Base-by-base conservation (phyloP, 2,113 vertebrate species). In the Urocolius indicus region DNA sequence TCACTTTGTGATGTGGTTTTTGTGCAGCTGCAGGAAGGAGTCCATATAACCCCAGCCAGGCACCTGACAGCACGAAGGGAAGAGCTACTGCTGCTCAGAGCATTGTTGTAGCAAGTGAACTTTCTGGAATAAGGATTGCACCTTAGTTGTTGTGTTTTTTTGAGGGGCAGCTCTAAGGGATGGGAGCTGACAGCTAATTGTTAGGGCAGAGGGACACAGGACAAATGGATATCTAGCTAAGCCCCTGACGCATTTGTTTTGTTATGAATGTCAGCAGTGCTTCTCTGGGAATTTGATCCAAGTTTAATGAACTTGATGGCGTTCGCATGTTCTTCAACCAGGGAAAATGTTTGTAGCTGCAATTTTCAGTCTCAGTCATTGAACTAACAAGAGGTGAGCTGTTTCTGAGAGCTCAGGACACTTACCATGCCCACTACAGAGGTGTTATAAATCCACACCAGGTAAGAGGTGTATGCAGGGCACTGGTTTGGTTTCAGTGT, bases 1-100 rank as follows among this genome's bases (percentile, higher is more conserved):
- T 72, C 34, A 22, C 72, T 74, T 71, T 88, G 48, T 77, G 79
- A 63, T 84, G 79, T 80, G 90, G 68, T 16, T 75, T 87, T 65
- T 67, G 57, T 93, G 93, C 92, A 92, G 87, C 94, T 95, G 90
- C 75, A 90, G 85, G 72, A 83, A 52, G 79, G 81, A 85, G 65
- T 87, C 94, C 36, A 13, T 92, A 69, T 76, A 59, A 88, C 76
- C 81, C 51, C 90, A 82, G 66, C 67, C 81, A 38, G 59, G 51
- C 82, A 97, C 84, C 93, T 93, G 94, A 63, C 52, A 36, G 2
- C 0, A 2, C 14, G 30, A 66, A 86, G 55, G 81, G 59, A 83
- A 73, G 63, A 55, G 63, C 57, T 5, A 1, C 68, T 78, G 80
- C 76, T 57, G 57, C 65, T 58, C 0, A 0, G 14, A 74, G 63